Percentiles rank a stretch among this genome's conserved stretches.
These are phyloP conservation scores for Campylomormyrus numenius DNA, from an alignment of 2,113 vertebrate genomes.

Conservation along the genomic window DNA sequence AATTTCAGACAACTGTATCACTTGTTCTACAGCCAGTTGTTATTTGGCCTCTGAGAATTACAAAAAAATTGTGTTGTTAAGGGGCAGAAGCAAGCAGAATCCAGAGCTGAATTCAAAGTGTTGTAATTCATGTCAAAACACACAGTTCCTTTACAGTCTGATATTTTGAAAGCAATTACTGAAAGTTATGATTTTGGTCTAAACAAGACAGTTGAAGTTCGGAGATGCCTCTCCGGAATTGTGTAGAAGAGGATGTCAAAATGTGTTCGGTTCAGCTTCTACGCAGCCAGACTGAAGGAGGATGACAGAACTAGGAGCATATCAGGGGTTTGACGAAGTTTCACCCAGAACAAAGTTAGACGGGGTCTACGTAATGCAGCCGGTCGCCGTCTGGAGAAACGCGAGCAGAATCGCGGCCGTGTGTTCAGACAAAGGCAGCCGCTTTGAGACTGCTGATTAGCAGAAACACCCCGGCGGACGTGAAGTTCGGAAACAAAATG, in stretches of 20 bases:
- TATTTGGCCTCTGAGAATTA: background rate
- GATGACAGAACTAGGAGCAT: background rate
- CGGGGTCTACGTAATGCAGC: background rate
- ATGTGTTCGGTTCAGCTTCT: background rate
- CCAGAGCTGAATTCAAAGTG: background rate
- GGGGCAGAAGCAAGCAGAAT: background rate
- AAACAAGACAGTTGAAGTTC: background rate
- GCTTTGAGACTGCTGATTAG: background rate
- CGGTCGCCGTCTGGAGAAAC: background rate
- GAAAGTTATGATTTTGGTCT: background rate
- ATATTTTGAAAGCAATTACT: conserved; percentile 11
- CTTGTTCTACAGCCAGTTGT: background rate
- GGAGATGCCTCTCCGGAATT: background rate
- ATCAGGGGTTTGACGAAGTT: background rate
- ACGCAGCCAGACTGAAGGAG: background rate
- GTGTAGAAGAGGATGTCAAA: background rate
- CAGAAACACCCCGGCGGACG: background rate
- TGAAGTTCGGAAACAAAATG: background rate
- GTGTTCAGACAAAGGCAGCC: background rate
- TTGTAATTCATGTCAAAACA: background rate
- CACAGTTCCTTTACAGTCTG: background rate
- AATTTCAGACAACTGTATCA: background rate
- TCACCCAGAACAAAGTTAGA: background rate
- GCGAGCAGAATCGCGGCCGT: background rate
- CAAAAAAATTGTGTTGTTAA: background rate